A percentile compares a stretch with the other conserved stretches of the same genome.
phyloP scores from a whole-genome alignment of 2,888 invertebrate species.

The Drosophila bunnanda region DNA sequence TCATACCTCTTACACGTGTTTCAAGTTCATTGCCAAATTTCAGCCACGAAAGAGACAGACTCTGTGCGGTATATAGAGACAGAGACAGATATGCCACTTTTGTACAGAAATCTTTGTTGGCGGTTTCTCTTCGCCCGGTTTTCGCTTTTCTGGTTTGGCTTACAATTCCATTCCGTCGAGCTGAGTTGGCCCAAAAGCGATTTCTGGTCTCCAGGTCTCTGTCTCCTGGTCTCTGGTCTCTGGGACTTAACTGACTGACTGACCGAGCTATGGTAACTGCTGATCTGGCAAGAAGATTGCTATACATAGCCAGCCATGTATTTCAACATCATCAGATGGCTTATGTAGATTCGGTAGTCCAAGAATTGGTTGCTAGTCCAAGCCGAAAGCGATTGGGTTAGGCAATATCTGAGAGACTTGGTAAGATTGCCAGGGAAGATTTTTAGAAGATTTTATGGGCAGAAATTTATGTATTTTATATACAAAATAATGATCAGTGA shows the following conservation, averaged over 20 bases:
- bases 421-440: not conserved
- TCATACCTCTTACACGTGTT: constrained; percentile 76
- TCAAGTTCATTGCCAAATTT: constrained; percentile 83
- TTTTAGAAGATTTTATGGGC: not conserved
- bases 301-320: not conserved
- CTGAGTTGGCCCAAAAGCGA: constrained; percentile 48
- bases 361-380: constrained; percentile 21
- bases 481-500: too few species aligned
- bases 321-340: constrained; percentile 20
- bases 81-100: not conserved
- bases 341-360: constrained; percentile 14
- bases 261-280: constrained; percentile 55
- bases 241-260: constrained; percentile 52
- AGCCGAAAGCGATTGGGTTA: constrained; percentile 35
- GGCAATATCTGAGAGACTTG: constrained; percentile 3
- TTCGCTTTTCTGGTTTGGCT: constrained; percentile 63
- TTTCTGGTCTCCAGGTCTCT: constrained; percentile 31
- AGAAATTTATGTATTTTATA: too few species aligned
- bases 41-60: constrained; percentile 21
- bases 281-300: constrained; percentile 34
- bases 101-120: constrained; percentile 18
- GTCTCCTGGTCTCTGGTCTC: too few species aligned
- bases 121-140: constrained; percentile 43
- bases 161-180: constrained; percentile 26
- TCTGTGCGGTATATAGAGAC: constrained; percentile 4